Evolutionary conservation across 2,888 invertebrate genomes (phyloP).

Genomic region (Enoplolaimus lenunculus): DNA sequence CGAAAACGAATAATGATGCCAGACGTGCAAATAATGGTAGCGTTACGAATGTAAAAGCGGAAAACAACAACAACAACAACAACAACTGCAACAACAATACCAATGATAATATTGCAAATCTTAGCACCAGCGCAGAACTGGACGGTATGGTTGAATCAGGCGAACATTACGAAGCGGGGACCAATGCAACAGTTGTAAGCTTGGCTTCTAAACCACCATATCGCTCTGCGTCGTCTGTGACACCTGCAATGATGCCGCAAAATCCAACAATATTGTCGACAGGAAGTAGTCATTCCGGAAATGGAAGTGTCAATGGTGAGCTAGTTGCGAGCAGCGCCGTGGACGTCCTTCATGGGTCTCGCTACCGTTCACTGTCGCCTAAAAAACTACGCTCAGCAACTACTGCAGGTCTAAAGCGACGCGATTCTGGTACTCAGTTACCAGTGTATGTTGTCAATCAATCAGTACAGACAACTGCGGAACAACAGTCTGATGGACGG

Average conservation of each 20-base stretch:
- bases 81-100: too few species aligned
- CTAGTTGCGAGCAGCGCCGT: not conserved
- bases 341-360: too few species aligned
- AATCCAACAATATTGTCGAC: not conserved
- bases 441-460: conserved; percentile 32
- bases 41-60: too few species aligned
- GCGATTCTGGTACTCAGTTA: conserved; percentile 29
- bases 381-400: too few species aligned
- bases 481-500: too few species aligned
- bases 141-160: not conserved
- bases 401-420: too few species aligned
- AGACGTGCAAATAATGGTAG: not conserved
- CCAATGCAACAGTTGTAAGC: too few species aligned
- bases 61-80: too few species aligned
- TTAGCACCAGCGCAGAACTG: not conserved
- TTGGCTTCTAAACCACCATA: not conserved
- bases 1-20: too few species aligned
- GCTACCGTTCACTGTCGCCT: not conserved
- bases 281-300: not conserved
- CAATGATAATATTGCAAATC: not conserved
- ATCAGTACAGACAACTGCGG: conserved; percentile 31
- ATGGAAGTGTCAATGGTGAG: not conserved
- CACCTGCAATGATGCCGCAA: not conserved
- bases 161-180: too few species aligned
- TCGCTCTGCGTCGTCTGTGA: not conserved